These are phyloP conservation scores for Macropis europaea DNA, from an alignment of 2,888 invertebrate species.

Conservation along the genomic window DNA sequence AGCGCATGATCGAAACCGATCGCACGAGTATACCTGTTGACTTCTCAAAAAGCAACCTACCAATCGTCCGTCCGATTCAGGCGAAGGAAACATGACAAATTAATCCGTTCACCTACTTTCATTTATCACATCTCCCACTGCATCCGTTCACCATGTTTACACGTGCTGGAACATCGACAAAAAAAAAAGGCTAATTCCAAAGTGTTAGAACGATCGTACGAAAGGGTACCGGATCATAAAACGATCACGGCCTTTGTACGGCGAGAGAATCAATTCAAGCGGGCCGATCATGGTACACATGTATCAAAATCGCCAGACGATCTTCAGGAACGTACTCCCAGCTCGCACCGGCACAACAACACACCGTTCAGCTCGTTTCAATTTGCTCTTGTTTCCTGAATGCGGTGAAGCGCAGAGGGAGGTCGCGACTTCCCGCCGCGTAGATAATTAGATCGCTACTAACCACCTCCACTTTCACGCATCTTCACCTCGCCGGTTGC, in stretches of 20 bases:
- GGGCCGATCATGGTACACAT: slow-evolving; percentile 32
- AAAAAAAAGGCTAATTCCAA: slow-evolving; percentile 30
- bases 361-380: slow-evolving; percentile 38
- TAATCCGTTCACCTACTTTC: slow-evolving; percentile 22
- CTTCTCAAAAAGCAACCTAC: background rate
- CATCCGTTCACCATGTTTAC: slow-evolving; percentile 32
- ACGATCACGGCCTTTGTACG: slow-evolving; percentile 24
- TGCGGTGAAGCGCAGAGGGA: slow-evolving; percentile 71
- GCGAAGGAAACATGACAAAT: slow-evolving; percentile 25
- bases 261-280: slow-evolving; percentile 9
- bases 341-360: no score
- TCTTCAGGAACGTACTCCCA: slow-evolving; percentile 7
- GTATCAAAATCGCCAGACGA: slow-evolving; percentile 47
- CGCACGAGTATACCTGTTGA: no score
- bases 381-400: slow-evolving; percentile 71
- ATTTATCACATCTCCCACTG: slow-evolving; percentile 11
- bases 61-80: background rate
- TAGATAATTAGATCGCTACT: slow-evolving; percentile 80
- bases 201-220: slow-evolving; percentile 19
- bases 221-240: slow-evolving; percentile 12
- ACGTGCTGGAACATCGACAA: slow-evolving; percentile 21
- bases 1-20: no score
- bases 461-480: slow-evolving; percentile 75
- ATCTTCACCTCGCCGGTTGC: slow-evolving; percentile 64
- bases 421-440: slow-evolving; percentile 78